Percentiles rank a stretch among this genome's conserved stretches.
phyloP scores from a whole-genome alignment of 2,113 vertebrate genomes.

The Eubucco bourcierii region DNA sequence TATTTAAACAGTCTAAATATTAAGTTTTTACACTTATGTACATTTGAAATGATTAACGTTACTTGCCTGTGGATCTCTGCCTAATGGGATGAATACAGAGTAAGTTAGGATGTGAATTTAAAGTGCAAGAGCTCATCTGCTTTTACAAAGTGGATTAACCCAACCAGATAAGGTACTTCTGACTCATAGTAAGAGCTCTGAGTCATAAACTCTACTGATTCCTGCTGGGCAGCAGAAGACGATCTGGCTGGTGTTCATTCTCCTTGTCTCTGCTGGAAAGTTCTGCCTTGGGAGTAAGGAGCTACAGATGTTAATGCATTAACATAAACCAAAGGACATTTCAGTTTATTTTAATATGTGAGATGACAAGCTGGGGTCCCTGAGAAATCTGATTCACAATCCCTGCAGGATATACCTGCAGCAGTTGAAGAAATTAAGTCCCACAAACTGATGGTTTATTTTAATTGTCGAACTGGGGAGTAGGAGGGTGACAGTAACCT shows the following conservation, averaged over 20 bases:
- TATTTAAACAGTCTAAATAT: neutral
- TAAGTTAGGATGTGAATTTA: neutral
- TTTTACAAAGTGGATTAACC: neutral
- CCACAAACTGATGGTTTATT: neutral
- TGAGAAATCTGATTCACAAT: neutral
- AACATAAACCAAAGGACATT: neutral
- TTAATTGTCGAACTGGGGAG: neutral
- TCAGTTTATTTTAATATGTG: neutral
- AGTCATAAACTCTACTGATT: neutral
- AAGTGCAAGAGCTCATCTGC: neutral
- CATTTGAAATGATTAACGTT: neutral
- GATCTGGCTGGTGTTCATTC: accelerated
- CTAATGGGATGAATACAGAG: neutral
- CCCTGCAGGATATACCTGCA: neutral
- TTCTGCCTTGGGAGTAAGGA: neutral
- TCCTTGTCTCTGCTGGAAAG: neutral
- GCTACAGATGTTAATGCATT: neutral
- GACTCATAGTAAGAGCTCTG: neutral
- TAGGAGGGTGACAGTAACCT: neutral
- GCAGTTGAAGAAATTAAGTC: neutral
- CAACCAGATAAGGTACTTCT: neutral
- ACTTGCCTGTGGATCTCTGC: neutral
- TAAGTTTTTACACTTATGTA: neutral
- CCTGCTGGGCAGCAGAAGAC: neutral
- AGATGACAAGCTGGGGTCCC: neutral